phyloP scores from a whole-genome alignment of 2,797 vertebrate species.

The Atherinosoma microstoma region DNA sequence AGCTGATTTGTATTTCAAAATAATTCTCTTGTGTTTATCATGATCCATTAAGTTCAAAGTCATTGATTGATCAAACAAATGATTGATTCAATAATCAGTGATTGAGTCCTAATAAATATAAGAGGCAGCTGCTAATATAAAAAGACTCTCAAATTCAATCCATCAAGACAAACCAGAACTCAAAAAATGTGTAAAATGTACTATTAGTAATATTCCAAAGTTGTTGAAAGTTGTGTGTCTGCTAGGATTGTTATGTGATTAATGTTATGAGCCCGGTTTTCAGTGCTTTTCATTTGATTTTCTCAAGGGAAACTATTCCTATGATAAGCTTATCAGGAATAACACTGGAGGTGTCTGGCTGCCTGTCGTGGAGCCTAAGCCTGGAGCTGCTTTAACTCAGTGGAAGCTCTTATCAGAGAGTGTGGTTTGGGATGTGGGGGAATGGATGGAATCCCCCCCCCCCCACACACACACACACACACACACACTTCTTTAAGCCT shows the following conservation, averaged over 20 bases:
- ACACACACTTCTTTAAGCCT: background rate
- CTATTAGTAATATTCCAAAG: background rate
- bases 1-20: background rate
- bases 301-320: slow-evolving; percentile 55
- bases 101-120: background rate
- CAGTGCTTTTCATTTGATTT: slow-evolving; percentile 41
- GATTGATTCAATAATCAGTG: background rate
- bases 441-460: background rate
- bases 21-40: background rate
- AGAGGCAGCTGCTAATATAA: background rate
- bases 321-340: slow-evolving; percentile 73
- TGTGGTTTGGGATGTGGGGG: slow-evolving; percentile 10
- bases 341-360: slow-evolving; percentile 69
- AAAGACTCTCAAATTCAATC: background rate
- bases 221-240: background rate
- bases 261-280: slow-evolving; percentile 18
- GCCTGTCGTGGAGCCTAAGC: slow-evolving; percentile 49
- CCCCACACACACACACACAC: too few relatives aligned
- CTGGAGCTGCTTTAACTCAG: slow-evolving; percentile 71
- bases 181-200: background rate
- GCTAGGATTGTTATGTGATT: background rate
- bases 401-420: slow-evolving; percentile 62
- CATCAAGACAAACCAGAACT: background rate
- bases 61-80: background rate
- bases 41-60: background rate